Percentiles rank a stretch among this genome's conserved stretches.
phyloP scores from a whole-genome alignment of 1,140 invertebrate genomes.

The Acromyrmex charruanus region DNA sequence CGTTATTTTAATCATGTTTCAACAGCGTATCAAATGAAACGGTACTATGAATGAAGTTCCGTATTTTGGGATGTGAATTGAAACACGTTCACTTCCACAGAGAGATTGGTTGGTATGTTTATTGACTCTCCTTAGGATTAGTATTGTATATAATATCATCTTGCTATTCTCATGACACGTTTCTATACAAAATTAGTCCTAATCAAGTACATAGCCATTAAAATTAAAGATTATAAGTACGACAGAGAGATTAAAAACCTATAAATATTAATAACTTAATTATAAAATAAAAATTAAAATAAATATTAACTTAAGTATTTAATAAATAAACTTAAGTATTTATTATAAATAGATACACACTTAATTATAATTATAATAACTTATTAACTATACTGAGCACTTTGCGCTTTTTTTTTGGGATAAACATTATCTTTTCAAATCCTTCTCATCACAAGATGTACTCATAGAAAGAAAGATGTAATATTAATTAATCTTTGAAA shows the following conservation, averaged over 20 bases:
- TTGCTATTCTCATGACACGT: too few relatives aligned
- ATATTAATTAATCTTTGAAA: not conserved
- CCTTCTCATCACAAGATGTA: not conserved
- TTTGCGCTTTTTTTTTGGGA: not conserved
- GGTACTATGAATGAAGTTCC: not conserved
- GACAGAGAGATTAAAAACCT: not conserved
- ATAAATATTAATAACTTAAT: not conserved
- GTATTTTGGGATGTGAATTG: not conserved
- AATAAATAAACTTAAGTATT: not conserved
- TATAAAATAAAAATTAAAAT: too few relatives aligned
- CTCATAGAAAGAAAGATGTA: not conserved
- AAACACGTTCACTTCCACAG: not conserved
- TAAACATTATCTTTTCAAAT: not conserved
- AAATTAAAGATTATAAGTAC: too few relatives aligned
- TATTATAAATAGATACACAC: not conserved
- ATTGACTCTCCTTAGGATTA: too few relatives aligned
- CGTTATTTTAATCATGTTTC: not conserved
- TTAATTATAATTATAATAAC: not conserved
- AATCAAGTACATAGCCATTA: too few relatives aligned
- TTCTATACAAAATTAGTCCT: too few relatives aligned
- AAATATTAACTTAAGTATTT: not conserved
- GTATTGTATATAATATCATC: too few relatives aligned
- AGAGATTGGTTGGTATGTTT: too few relatives aligned
- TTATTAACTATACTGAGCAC: not conserved
- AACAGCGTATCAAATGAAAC: not conserved